Conservation (phyloP, 2,113 vertebrate species). For the Synodontis membranacea region DNA sequence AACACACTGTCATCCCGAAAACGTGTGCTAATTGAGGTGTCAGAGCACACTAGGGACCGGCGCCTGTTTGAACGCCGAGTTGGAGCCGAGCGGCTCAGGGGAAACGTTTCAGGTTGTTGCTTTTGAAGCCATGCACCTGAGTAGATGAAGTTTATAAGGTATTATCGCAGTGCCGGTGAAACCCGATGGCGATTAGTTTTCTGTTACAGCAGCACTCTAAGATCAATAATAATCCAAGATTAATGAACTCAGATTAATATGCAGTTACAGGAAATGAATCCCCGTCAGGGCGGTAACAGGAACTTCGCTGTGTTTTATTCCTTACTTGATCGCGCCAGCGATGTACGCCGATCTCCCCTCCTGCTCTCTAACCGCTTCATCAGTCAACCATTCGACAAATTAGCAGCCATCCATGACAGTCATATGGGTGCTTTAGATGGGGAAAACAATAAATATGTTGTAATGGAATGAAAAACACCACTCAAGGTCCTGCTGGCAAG, state of each 20-base stretch:
- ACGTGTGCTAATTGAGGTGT: conserved; percentile 67
- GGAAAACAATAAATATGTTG: neutral
- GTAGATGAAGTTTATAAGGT: neutral
- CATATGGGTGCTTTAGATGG: neutral
- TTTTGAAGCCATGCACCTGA: neutral
- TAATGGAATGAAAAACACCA: neutral
- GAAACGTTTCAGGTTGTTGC: conserved; percentile 4
- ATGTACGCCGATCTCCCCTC: neutral
- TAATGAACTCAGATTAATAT: neutral
- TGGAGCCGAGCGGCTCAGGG: neutral
- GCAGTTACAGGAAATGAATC: neutral
- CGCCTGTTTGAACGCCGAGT: conserved; percentile 46
- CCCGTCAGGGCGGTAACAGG: neutral
- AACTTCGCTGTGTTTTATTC: neutral
- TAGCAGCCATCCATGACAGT: neutral
- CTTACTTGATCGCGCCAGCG: neutral
- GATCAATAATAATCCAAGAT: neutral
- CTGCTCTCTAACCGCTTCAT: neutral
- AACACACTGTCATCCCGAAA: conserved; percentile 59
- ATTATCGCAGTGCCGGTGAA: neutral
- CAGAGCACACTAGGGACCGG: conserved; percentile 59
- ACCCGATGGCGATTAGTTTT: neutral
- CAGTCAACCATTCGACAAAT: neutral
- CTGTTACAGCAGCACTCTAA: neutral
- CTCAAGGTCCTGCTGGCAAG: neutral